These are phyloP conservation scores for Dicrurus megarhynchus DNA, from an alignment of 2,113 vertebrate species.

Conservation along the genomic window DNA sequence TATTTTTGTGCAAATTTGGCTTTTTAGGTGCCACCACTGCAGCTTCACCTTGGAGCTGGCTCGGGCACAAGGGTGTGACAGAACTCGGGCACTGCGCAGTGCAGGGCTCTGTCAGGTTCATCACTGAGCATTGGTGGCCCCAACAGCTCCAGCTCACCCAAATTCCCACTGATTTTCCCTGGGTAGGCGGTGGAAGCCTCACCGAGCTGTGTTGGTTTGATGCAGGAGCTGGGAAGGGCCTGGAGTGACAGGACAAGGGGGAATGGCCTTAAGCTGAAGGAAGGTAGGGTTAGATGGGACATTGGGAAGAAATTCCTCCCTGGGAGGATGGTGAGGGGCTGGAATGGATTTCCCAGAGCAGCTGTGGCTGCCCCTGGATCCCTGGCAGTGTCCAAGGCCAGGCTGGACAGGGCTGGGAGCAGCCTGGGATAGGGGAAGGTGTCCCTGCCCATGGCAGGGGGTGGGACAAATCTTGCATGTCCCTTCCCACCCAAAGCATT, in stretches of 20 bases:
- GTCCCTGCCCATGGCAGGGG: neutral
- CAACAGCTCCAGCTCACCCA: neutral
- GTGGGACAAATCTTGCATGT: neutral
- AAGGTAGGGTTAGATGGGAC: neutral
- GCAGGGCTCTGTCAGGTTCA: neutral
- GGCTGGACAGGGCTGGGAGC: rapidly evolving
- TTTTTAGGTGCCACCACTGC: neutral
- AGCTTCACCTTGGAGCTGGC: neutral
- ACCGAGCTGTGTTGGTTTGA: neutral
- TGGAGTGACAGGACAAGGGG: neutral
- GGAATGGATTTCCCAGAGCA: rapidly evolving
- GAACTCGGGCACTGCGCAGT: neutral
- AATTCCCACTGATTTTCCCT: neutral
- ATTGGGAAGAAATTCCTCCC: neutral
- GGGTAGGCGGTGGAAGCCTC: rapidly evolving
- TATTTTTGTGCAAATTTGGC: neutral
- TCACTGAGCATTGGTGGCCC: neutral
- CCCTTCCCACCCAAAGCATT: neutral
- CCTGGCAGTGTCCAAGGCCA: neutral
- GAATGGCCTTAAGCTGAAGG: neutral
- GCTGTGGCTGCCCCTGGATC: neutral
- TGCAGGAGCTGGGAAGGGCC: neutral
- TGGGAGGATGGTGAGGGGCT: neutral
- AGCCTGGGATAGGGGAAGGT: neutral
- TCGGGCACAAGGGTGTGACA: neutral